Evolutionary conservation across 2,797 vertebrate species (phyloP), one percentile per base, ranked within the genome.

Genomic region (Lithobates pipiens): DNA sequence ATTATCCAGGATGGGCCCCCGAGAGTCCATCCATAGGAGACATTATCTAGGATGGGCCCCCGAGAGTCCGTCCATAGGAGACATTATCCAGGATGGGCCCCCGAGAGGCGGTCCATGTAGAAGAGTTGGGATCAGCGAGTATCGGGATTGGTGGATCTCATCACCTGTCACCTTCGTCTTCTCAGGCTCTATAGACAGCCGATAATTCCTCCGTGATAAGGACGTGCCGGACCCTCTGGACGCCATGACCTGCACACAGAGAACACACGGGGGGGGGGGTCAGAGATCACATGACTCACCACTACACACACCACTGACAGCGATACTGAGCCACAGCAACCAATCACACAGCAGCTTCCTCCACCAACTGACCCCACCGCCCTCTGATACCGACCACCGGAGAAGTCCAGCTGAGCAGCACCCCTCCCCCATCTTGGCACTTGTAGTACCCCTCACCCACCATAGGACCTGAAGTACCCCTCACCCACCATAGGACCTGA

Each of bases 91-190:
- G 72, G 69, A 9, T 10, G 11, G 36, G 21, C 5, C 36, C 32
- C 13, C 5, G 34, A 34, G 15, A 23, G 42, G 0, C 0, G 0
- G 10, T 11, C 15, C 29, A 39, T 54, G 50, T 5, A 54, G 50
- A 1, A 4, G 16, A 15, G 10, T 5, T 50, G 46, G 46, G 46
- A 2, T 15, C 15, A 18, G 54, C 4, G 10, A 10, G 10, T 6
- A 1, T 57, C 21, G 0, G 10, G 11, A 32, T 32, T 32, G 32
- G 32, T 32, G 1, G 34, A 36, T 36, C 34, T 23, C 54, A 7
- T 67, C 92, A 98, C 98, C 98, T 95, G 96, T 94, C 88, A 91
- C 88, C 91, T 91, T 96, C 88, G 96, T 91, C 89, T 97, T 98
- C 89, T 99, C 97, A 1, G 92, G 92, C 86, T 98, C 97, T 0